Conservation (phyloP, 2,888 invertebrate species). For the Tribolium freemani region DNA sequence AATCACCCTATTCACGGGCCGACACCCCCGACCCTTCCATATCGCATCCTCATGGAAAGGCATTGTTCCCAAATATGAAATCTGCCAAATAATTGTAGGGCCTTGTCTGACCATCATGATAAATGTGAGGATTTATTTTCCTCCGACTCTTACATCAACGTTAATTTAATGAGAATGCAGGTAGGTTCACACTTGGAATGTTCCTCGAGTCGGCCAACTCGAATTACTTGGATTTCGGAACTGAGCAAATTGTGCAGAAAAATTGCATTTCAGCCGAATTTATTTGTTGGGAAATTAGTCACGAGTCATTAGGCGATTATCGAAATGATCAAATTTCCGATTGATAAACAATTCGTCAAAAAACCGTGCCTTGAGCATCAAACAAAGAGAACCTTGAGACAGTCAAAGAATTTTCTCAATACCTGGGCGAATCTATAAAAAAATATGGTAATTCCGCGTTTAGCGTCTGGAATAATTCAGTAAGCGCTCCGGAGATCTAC, state of each 20-base stretch:
- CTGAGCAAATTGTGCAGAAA: constrained; percentile 45
- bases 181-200: constrained; percentile 19
- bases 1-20: constrained; percentile 58
- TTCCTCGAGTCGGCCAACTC: neutral
- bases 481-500: constrained; percentile 47
- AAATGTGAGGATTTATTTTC: constrained; percentile 60
- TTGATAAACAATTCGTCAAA: constrained; percentile 56
- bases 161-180: constrained; percentile 53
- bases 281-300: constrained; percentile 49
- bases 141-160: constrained; percentile 35
- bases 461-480: constrained; percentile 57
- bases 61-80: constrained; percentile 63
- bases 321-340: constrained; percentile 53
- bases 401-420: constrained; percentile 54
- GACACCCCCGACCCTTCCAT: constrained; percentile 48
- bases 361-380: constrained; percentile 48
- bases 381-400: constrained; percentile 60
- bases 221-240: constrained; percentile 16
- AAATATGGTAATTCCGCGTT: constrained; percentile 59
- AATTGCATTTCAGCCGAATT: constrained; percentile 45
- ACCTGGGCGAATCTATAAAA: constrained; percentile 54
- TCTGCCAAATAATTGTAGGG: constrained; percentile 64
- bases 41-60: constrained; percentile 44
- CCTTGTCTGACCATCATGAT: constrained; percentile 60
- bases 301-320: constrained; percentile 54